These are phyloP conservation scores for Yponomeuta malinellus DNA, from an alignment of 2,888 invertebrate species.

Conservation along the genomic window DNA sequence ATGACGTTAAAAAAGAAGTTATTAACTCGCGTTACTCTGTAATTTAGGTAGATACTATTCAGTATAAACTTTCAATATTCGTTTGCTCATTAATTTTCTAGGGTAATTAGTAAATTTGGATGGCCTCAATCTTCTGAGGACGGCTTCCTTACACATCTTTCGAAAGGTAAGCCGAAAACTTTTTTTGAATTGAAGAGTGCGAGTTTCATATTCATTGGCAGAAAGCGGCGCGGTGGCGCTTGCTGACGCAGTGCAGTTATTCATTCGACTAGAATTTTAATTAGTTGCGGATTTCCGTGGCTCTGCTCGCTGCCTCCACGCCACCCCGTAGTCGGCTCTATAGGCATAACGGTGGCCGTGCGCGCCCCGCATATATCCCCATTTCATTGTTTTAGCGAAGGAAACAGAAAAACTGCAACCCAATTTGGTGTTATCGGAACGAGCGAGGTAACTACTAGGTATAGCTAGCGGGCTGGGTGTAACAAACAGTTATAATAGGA, in stretches of 20 bases:
- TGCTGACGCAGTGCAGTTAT: slow-evolving; percentile 53
- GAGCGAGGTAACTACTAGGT: neutral
- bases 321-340: neutral
- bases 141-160: neutral
- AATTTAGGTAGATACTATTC: slow-evolving; percentile 40
- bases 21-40: slow-evolving; percentile 59
- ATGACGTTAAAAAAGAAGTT: slow-evolving; percentile 61
- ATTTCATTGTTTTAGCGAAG: neutral
- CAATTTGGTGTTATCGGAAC: neutral
- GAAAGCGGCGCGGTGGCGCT: slow-evolving; percentile 26
- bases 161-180: neutral
- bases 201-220: slow-evolving; percentile 19
- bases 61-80: slow-evolving; percentile 60
- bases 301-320: slow-evolving; percentile 29
- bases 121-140: slow-evolving; percentile 46
- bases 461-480: neutral
- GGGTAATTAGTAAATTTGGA: slow-evolving; percentile 70
- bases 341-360: neutral
- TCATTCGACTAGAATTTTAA: slow-evolving; percentile 67
- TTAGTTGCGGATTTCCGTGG: slow-evolving; percentile 62
- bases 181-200: neutral
- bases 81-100: slow-evolving; percentile 63
- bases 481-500: slow-evolving; percentile 1
- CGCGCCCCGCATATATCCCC: neutral
- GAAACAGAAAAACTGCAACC: neutral